Base-by-base conservation (phyloP, 2,113 vertebrate genomes). In the Zeus faber region DNA sequence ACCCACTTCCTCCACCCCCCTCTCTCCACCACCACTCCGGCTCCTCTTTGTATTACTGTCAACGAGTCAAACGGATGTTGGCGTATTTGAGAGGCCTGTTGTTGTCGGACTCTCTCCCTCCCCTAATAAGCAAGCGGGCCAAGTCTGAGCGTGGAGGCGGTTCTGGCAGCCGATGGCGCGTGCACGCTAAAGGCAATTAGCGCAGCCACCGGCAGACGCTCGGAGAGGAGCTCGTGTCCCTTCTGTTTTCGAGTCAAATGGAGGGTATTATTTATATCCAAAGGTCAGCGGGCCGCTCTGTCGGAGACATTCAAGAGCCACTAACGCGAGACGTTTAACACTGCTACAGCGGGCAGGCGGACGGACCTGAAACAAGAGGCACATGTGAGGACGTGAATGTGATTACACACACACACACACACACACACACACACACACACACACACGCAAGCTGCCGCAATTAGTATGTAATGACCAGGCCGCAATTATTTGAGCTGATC, bases 61-160 rank as follows among this genome's bases (percentile, higher is more conserved):
- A 87, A 76, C 54, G 62, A 76, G 79, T 84, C 81, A 85, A 85
- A 85, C 84, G 74, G 70, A 79, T 78, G 77, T 74, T 85, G 83
- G 81, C 83, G 77, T 81, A 76, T 81, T 80, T 62, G 61, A 65
- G 63, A 72, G 71, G 41, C 53, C 68, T 58, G 77, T 80, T 81
- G 77, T 80, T 81, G 69, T 80, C 83, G 79, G 79, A 75, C 76
- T 74, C 74, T 50, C 70, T 75, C 68, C 73, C 58, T n/a, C 40
- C 1, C 41, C 17, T 18, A n/a, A n/a, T n/a, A n/a, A n/a, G 16
- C 17, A 1, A 3, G 18, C 4, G 9, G 11, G 40, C 40, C 53
- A 45, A 45, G 22, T 31, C 53, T 6, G 18, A 39, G 24, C 39
- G 2, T 2, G 74, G 77, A 75, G 78, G 67, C 64, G 75, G 53